Conservation (phyloP, 2,113 vertebrate species). For the Zosterops lateralis region DNA sequence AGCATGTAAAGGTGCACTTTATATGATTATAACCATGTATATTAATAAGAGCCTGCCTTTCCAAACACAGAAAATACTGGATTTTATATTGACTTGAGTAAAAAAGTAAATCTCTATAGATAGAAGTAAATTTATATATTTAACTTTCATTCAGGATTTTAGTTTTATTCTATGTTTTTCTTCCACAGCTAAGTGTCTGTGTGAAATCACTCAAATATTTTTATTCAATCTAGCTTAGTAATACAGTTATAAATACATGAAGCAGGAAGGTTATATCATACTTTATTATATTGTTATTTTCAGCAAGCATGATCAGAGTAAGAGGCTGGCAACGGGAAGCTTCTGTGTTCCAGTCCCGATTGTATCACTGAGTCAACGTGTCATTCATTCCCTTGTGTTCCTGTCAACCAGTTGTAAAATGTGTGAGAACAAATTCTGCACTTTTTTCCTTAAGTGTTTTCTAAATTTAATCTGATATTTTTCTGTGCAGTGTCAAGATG, state of each 20-base stretch:
- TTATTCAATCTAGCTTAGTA: neutral
- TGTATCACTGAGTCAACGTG: conserved; percentile 64
- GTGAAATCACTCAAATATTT: neutral
- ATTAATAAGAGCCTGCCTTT: neutral
- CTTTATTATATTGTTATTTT: conserved; percentile 51
- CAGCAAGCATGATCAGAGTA: conserved; percentile 4
- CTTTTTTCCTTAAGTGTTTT: conserved; percentile 48
- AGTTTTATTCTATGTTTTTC: neutral
- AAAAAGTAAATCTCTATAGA: neutral
- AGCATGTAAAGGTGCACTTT: neutral
- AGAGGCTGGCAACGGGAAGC: conserved; percentile 12
- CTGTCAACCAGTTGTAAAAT: conserved; percentile 68
- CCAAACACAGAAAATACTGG: neutral
- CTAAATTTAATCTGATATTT: conserved; percentile 67
- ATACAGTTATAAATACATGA: conserved; percentile 11
- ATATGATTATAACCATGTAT: neutral
- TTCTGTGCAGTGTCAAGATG: conserved; percentile 54
- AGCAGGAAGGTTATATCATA: conserved; percentile 16
- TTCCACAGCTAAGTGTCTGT: neutral
- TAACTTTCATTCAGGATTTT: conserved; percentile 4
- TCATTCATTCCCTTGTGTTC: conserved; percentile 64
- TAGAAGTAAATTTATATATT: neutral
- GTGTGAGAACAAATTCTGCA: conserved; percentile 61
- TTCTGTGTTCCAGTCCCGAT: conserved; percentile 52
- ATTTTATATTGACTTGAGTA: neutral